Evolutionary conservation across 2,113 vertebrate genomes (phyloP).

Genomic region (Ptilonorhynchus violaceus): DNA sequence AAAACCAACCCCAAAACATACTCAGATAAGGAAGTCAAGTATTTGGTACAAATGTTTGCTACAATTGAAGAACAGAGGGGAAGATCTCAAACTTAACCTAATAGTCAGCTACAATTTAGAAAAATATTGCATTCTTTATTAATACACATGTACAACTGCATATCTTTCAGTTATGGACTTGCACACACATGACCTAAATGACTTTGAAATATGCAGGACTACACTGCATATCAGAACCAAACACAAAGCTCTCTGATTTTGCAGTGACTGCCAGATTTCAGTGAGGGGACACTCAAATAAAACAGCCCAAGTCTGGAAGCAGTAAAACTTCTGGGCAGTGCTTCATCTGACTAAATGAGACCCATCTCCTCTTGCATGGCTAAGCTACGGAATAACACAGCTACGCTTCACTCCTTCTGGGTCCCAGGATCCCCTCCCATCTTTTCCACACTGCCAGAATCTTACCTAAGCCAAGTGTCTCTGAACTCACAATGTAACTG

Average conservation of each 20-base stretch:
- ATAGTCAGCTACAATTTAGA: background rate
- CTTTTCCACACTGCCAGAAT: background rate
- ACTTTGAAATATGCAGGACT: background rate
- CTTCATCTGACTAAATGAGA: background rate
- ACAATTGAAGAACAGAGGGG: background rate
- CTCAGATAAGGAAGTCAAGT: background rate
- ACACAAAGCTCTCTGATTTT: background rate
- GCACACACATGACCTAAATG: background rate
- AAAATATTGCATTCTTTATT: background rate
- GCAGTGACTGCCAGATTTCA: background rate
- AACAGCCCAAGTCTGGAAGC: background rate
- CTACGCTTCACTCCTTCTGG: background rate
- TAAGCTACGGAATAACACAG: background rate
- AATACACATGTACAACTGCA: background rate
- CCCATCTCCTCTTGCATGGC: background rate
- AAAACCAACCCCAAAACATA: background rate
- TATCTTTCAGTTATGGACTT: background rate
- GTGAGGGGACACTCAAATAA: background rate
- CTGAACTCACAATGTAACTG: accelerated
- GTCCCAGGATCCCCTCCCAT: background rate
- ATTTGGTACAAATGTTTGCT: background rate
- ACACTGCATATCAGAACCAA: background rate
- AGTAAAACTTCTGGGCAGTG: background rate
- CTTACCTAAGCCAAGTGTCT: background rate
- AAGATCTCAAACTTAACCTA: background rate